phyloP scores from a whole-genome alignment of 2,113 vertebrate genomes.

The Rhinoderma darwinii region DNA sequence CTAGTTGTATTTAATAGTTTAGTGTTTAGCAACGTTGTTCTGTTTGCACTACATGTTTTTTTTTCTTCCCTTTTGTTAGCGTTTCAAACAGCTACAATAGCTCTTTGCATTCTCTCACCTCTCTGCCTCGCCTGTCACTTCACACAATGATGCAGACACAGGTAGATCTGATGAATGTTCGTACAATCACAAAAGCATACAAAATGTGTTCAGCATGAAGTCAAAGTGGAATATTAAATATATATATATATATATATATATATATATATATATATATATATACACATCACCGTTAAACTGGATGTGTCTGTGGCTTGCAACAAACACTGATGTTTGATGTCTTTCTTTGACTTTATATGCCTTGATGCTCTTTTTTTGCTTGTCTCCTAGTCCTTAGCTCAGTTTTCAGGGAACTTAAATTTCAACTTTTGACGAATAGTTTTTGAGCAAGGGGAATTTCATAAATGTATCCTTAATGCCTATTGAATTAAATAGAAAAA shows the following conservation, averaged over 20 bases:
- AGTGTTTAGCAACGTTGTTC: slow-evolving; percentile 1
- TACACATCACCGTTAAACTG: neutral
- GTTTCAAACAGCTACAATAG: slow-evolving; percentile 23
- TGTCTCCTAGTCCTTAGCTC: neutral
- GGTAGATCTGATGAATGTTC: slow-evolving; percentile 16
- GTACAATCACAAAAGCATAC: neutral
- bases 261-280: slow-evolving; percentile 19
- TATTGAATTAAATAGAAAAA: neutral
- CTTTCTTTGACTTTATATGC: neutral
- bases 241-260: slow-evolving; percentile 25
- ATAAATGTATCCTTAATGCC: neutral
- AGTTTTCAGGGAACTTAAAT: neutral
- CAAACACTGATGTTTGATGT: neutral
- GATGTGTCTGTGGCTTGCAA: neutral
- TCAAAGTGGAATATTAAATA: slow-evolving; percentile 4
- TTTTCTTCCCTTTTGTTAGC: neutral
- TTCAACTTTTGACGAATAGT: neutral
- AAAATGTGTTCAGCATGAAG: slow-evolving; percentile 1
- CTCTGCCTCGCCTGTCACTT: neutral
- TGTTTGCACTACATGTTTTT: slow-evolving; percentile 28
- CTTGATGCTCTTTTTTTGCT: neutral
- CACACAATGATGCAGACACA: slow-evolving; percentile 12
- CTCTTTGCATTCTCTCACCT: slow-evolving; percentile 8
- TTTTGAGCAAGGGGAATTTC: neutral
- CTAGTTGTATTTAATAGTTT: neutral